Conservation (phyloP, 2,888 invertebrate genomes). For the Heteromyza rotundicornis region DNA sequence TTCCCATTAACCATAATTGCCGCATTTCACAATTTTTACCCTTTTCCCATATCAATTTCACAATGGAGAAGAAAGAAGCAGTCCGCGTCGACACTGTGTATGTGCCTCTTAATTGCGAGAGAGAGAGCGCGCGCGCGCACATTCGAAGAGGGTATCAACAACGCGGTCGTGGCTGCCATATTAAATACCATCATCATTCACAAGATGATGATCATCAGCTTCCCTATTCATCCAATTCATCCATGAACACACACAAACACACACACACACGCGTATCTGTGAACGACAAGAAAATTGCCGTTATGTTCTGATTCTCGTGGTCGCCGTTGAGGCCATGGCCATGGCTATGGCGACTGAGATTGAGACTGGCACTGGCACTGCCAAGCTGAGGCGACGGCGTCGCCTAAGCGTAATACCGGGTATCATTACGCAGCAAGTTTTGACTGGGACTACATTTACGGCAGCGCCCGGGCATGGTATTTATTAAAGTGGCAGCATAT, state of each 20-base stretch:
- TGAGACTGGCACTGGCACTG: not conserved
- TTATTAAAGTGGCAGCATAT: not conserved
- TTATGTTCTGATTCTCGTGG: not conserved
- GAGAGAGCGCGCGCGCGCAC: too few relatives aligned
- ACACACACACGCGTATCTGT: too few relatives aligned
- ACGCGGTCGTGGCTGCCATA: not conserved
- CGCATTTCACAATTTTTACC: not conserved
- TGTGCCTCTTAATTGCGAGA: not conserved
- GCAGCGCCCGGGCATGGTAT: not conserved
- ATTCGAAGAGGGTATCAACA: too few relatives aligned
- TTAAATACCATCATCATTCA: not conserved
- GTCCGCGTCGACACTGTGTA: not conserved
- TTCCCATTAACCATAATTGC: slow-evolving; percentile 1
- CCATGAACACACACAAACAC: too few relatives aligned
- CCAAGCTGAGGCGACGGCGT: too few relatives aligned
- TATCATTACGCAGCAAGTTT: slow-evolving; percentile 1
- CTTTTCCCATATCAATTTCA: not conserved
- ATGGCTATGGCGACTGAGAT: too few relatives aligned
- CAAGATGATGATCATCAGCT: not conserved
- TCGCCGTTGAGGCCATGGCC: not conserved
- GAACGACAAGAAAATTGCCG: not conserved
- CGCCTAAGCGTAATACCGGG: not conserved
- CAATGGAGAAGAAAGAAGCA: not conserved
- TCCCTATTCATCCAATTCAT: not conserved
- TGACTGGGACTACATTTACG: not conserved